These are phyloP conservation scores for Rhyacichthys aspro DNA, from an alignment of 2,797 vertebrate genomes.

Conservation along the genomic window DNA sequence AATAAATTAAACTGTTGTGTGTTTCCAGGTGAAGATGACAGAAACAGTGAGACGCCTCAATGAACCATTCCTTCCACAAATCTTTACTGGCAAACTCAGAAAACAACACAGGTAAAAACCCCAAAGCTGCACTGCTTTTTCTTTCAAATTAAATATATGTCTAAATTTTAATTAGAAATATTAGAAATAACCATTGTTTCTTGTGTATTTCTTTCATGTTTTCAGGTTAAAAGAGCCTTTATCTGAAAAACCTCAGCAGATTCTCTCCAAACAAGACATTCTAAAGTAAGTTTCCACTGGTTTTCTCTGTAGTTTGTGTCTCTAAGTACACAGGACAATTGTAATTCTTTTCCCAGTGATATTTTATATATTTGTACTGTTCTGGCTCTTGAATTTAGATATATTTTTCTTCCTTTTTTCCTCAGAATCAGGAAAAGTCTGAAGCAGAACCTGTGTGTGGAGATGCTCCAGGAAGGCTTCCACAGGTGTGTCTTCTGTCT, in stretches of 20 bases:
- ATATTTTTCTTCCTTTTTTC: too few species aligned
- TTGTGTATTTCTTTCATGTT: too few species aligned
- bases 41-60: neutral
- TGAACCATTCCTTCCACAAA: neutral
- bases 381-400: too few species aligned
- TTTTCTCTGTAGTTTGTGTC: too few species aligned
- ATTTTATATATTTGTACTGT: too few species aligned
- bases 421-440: constrained; percentile 79
- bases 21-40: neutral
- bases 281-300: constrained; percentile 19
- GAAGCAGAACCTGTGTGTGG: constrained; percentile 87
- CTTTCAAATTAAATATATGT: neutral
- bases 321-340: too few species aligned
- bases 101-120: neutral
- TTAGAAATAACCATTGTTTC: too few species aligned
- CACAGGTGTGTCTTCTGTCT: constrained; percentile 70
- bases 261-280: constrained; percentile 30
- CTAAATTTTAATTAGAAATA: neutral
- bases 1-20: neutral
- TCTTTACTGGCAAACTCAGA: neutral
- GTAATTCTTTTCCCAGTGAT: too few species aligned
- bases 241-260: neutral
- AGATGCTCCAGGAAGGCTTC: constrained; percentile 85
- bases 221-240: neutral
- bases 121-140: too few species aligned